Conservation (phyloP, 2,797 vertebrate genomes). For the Crocidura indochinensis region DNA sequence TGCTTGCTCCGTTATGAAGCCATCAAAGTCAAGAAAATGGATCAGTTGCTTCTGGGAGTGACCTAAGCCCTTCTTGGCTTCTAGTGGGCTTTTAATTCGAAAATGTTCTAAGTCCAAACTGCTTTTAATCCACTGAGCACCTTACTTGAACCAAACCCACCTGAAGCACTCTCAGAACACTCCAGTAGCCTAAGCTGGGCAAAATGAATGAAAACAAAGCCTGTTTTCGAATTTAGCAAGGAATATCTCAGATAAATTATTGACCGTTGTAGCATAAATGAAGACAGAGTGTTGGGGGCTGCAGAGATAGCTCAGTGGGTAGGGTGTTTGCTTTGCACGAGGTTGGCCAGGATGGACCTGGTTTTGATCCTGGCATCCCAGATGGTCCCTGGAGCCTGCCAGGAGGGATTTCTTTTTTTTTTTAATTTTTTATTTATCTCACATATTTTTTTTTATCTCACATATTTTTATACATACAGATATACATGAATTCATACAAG, state of each 20-base stretch:
- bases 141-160: not conserved
- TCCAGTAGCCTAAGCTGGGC: not conserved
- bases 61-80: not conserved
- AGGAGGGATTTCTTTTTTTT: too few species aligned
- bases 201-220: not conserved
- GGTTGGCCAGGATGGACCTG: too few species aligned
- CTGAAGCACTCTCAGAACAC: not conserved
- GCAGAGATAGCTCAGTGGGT: too few species aligned
- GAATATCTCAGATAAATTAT: not conserved
- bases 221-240: not conserved
- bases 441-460: too few species aligned
- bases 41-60: not conserved
- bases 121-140: not conserved
- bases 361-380: too few species aligned
- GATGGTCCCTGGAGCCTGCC: too few species aligned
- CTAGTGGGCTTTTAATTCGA: not conserved
- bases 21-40: not conserved
- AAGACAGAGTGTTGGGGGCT: not conserved
- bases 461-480: too few species aligned
- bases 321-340: too few species aligned
- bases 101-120: not conserved
- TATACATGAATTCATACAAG: too few species aligned
- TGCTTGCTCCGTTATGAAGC: slow-evolving; percentile 37
- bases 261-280: not conserved
- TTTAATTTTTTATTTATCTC: too few species aligned